phyloP scores from a whole-genome alignment of 2,888 invertebrate species.

The Pristionchus fissidentatus region DNA sequence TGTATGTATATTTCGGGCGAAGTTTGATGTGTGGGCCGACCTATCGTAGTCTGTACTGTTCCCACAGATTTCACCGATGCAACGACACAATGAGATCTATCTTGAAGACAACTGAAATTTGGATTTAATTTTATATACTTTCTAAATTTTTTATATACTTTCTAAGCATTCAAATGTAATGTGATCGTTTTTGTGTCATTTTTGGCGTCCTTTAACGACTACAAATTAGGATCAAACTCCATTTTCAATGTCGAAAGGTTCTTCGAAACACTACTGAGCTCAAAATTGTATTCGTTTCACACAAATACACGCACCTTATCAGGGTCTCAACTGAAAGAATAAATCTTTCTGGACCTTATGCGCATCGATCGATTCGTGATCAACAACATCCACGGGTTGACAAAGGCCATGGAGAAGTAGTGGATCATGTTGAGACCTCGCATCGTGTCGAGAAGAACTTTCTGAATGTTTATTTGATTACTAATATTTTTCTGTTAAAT shows the following conservation, averaged over 20 bases:
- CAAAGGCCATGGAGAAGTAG: constrained; percentile 12
- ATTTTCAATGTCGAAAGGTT: background rate
- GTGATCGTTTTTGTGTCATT: background rate
- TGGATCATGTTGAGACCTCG: constrained; percentile 8
- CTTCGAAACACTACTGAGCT: background rate
- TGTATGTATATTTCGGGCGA: too few species aligned
- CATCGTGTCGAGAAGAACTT: background rate
- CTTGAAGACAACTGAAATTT: too few species aligned
- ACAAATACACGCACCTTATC: background rate
- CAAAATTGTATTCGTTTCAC: background rate
- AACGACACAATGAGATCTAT: too few species aligned
- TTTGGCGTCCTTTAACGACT: background rate
- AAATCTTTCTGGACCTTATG: constrained; percentile 15
- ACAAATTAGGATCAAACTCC: background rate
- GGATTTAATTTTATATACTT: too few species aligned
- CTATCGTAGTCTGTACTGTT: too few species aligned
- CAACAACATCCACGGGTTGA: constrained; percentile 8
- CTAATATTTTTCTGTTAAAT: too few species aligned
- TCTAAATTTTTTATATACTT: too few species aligned
- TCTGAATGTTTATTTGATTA: too few species aligned
- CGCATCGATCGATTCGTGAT: constrained; percentile 6
- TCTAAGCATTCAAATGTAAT: too few species aligned
- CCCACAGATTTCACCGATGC: too few species aligned
- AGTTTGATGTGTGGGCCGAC: too few species aligned
- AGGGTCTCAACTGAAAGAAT: constrained; percentile 4